Evolutionary conservation across 2,113 vertebrate species (phyloP), one percentile per base, ranked within the genome.

Genomic region (Misgurnus mizolepis): DNA sequence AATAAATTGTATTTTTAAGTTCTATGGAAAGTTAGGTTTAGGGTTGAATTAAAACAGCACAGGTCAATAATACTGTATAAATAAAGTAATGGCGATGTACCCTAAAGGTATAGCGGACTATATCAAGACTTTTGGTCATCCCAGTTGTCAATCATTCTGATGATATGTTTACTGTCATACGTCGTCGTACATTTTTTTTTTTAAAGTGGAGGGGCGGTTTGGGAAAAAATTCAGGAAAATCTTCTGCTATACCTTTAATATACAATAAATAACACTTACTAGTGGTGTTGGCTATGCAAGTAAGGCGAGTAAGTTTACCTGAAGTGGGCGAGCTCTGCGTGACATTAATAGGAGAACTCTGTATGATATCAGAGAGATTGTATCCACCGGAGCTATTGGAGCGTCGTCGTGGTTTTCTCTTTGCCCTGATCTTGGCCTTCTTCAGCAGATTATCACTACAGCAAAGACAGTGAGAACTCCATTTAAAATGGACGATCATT

Each of bases 381-480:
- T 99, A 98, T 40, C 98, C 97, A 69, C 96, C 98, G 78, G 96
- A 97, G 88, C 98, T 98, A 92, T 98, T 95, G 0, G 94, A 96
- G 3, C 96, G 94, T 74, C 94, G 93, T 60, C 96, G 92, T 74
- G 95, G 93, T 87, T 98, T 99, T 93, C 94, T 98, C 90, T 96
- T 98, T 18, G 94, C 95, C 85, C 95, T 99, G n/a, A 91, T 89
- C 92, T 96, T 99, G 61, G 94, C 95, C 84, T 92, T 98, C 90
- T 96, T 98, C 49, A 96, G 89, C 66, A 96, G 88, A 15, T 87
- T 89, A 90, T 99, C 98, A 84, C 98, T 98, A 67, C 65, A 78
- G 80, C 73, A 47, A 83, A 55, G 4, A 83, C 66, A 81, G 69
- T 17, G 5, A 72, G 0, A 43, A 49, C 22, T 45, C 72, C 5